phyloP scores from a whole-genome alignment of 2,113 vertebrate species.

The Rhynchopsitta pachyrhyncha region DNA sequence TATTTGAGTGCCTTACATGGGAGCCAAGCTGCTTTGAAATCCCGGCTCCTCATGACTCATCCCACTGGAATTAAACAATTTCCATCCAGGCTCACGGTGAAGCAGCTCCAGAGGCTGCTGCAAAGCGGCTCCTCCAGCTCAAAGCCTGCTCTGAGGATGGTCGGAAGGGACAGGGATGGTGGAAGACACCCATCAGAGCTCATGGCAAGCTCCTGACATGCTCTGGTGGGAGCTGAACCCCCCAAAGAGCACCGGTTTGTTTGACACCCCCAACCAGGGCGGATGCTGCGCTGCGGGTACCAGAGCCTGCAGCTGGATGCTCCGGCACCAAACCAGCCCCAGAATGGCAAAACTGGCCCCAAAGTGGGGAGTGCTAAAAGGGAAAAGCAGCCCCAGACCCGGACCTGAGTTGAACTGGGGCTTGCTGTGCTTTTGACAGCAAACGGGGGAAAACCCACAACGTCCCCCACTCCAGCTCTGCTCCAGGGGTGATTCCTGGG shows the following conservation, averaged over 20 bases:
- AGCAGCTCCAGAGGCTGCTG: conserved; percentile 11
- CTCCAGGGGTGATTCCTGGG: not conserved
- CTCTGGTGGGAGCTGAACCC: not conserved
- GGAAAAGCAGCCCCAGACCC: not conserved
- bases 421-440: not conserved
- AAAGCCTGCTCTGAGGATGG: rapidly evolving
- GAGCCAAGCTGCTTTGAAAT: conserved; percentile 63
- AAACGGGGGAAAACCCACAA: not conserved
- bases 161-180: not conserved
- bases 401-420: not conserved
- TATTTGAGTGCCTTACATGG: conserved; percentile 66
- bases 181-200: not conserved
- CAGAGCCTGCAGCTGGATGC: not conserved
- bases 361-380: rapidly evolving
- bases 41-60: conserved; percentile 48
- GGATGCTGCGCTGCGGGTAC: not conserved
- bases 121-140: not conserved
- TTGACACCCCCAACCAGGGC: rapidly evolving
- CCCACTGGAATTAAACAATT: conserved; percentile 59
- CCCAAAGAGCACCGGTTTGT: rapidly evolving
- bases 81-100: not conserved
- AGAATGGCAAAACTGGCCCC: not conserved
- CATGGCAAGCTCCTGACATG: rapidly evolving
- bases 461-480: not conserved
- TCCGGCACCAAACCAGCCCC: not conserved